Conservation (phyloP, 2,888 invertebrate species). For the Sminthurides aquaticus region DNA sequence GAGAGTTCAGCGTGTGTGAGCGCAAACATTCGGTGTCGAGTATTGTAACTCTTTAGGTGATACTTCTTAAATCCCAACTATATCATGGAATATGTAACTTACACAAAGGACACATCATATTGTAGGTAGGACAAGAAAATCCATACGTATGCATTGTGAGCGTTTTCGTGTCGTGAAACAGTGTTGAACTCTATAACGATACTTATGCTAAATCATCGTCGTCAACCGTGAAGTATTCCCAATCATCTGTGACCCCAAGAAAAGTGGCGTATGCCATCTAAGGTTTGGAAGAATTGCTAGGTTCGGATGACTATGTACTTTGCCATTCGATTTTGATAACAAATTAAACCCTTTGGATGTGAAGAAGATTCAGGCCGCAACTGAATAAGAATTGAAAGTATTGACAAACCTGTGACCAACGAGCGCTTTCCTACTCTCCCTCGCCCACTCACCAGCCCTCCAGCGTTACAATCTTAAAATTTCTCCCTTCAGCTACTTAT, state of each 20-base stretch:
- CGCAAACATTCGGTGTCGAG: conserved; percentile 12
- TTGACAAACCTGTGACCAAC: not conserved
- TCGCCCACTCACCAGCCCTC: not conserved
- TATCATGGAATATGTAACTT: not conserved
- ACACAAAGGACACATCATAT: conserved; percentile 6
- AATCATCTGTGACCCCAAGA: not conserved
- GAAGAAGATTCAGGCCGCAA: too few relatives aligned
- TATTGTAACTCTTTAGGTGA: conserved; percentile 17
- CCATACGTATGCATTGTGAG: conserved; percentile 8
- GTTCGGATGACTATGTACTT: too few relatives aligned
- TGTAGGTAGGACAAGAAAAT: conserved; percentile 3
- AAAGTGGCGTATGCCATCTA: too few relatives aligned
- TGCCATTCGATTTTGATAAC: too few relatives aligned
- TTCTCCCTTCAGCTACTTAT: not conserved
- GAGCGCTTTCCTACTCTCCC: not conserved
- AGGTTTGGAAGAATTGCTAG: too few relatives aligned
- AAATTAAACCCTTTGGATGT: too few relatives aligned
- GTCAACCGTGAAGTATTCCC: not conserved
- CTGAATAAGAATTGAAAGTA: too few relatives aligned
- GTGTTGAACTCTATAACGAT: conserved; percentile 4
- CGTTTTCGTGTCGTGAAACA: conserved; percentile 7
- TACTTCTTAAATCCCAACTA: conserved; percentile 1
- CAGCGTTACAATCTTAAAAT: not conserved
- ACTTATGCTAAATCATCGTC: not conserved
- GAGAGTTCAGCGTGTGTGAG: not conserved